Evolutionary conservation across 2,888 invertebrate genomes (phyloP), one percentile per base, ranked within the genome.

Genomic region (Aphodius granarius): DNA sequence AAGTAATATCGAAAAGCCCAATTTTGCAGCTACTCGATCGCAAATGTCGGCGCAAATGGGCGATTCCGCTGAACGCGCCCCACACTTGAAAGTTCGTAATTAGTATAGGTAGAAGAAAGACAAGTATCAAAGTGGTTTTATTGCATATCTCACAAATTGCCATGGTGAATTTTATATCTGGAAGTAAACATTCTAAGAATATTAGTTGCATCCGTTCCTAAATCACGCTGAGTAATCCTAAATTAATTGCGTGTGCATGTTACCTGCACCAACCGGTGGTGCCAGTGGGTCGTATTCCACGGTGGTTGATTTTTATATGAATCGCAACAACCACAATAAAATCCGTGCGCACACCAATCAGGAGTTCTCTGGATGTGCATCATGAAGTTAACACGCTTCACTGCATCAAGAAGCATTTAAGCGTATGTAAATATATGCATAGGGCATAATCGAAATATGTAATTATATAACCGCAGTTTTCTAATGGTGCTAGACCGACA

Each of bases 401-500:
- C 43, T 43, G 43, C 43, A 43, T 43, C 43, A 3, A 3, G 43
- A 43, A 18, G n/a, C 22, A 68, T 20, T n/a, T 68, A 68, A 22
- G 20, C 68, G 20, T 22, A 68, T 68, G 68, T 20, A 68, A 68
- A 68, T 68, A 68, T 22, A 20, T 68, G 68, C 20, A 68, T 68
- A 20, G 68, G 68, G 68, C 68, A 68, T 68, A 68, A 68, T 68
- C 68, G 22, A 68, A 68, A 68, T 20, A 21, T n/a, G 68, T 20
- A 68, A 68, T 68, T 68, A 68, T 22, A 22, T 68, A 68, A 68
- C 68, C 68, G 68, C 68, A 22, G 68, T 21, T 68, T 68, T 68
- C 68, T 22, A 20, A 20, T 22, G 16, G 68, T 21, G 68, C 20
- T 20, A 6, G n/a, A 68, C 68, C 68, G 68, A 21, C n/a, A 68